A percentile compares a stretch with the other conserved stretches of the same genome.
Evolutionary conservation across 2,113 vertebrate genomes (phyloP).

Genomic region (Clinocottus analis): DNA sequence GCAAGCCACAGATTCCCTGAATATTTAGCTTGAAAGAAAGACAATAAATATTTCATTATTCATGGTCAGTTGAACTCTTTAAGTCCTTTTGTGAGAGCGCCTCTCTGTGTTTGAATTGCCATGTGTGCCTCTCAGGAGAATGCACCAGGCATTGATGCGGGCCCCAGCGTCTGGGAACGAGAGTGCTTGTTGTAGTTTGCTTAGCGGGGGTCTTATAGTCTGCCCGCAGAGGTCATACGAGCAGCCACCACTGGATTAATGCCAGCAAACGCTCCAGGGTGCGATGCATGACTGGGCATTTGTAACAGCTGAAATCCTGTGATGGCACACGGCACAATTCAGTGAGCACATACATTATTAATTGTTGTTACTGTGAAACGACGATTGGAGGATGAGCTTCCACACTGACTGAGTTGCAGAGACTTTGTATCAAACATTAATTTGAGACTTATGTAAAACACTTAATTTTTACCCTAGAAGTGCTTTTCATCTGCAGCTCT

Average conservation of each 20-base stretch:
- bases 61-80: slow-evolving; percentile 62
- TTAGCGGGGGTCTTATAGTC: slow-evolving; percentile 48
- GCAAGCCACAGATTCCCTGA: slow-evolving; percentile 41
- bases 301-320: slow-evolving; percentile 51
- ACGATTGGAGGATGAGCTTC: slow-evolving; percentile 16
- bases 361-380: slow-evolving; percentile 25
- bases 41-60: slow-evolving; percentile 73
- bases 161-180: slow-evolving; percentile 52
- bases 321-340: slow-evolving; percentile 13
- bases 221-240: slow-evolving; percentile 39
- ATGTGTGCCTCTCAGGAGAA: slow-evolving; percentile 55
- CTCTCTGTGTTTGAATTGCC: slow-evolving; percentile 51
- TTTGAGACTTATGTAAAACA: not conserved
- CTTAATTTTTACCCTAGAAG: slow-evolving; percentile 21
- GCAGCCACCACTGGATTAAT: slow-evolving; percentile 32
- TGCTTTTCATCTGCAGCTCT: not conserved
- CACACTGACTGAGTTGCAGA: not conserved
- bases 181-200: slow-evolving; percentile 60
- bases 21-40: slow-evolving; percentile 65
- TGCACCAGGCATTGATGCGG: slow-evolving; percentile 15
- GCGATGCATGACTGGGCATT: slow-evolving; percentile 46
- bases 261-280: slow-evolving; percentile 41
- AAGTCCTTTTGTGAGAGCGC: slow-evolving; percentile 46
- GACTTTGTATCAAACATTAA: not conserved
- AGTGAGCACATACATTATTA: slow-evolving; percentile 52